Base-by-base conservation (phyloP, 2,797 vertebrate species). In the Darevskia nairensis region DNA sequence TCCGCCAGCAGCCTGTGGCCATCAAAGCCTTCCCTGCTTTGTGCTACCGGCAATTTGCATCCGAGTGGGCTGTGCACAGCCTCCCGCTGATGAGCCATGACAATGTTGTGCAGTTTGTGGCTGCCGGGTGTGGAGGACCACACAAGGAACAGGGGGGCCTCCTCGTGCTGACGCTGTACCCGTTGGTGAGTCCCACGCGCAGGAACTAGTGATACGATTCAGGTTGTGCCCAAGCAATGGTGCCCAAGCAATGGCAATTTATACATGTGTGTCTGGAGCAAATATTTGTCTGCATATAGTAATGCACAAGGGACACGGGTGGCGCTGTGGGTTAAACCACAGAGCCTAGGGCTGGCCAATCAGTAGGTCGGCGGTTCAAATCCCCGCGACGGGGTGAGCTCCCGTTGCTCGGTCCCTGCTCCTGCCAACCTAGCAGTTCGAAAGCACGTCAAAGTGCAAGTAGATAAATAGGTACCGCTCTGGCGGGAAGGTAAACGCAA, bases 81-180 rank as follows among this genome's bases (percentile, higher is more conserved):
- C 95, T 98, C 9, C 97, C 97, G 0, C 94, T 98, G 72, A 97
- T 98, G 95, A 96, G 86, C 64, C 98, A 98, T 44, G 91, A 96
- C 44, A 96, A 97, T 64, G 95, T 98, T 87, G 93, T 96, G 1
- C 93, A 90, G 32, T 98, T 98, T 90, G 93, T 98, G 83, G 96
- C 96, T 1, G 95, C 97, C 25, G 97, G 97, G 68, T 92, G 83
- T 84, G 95, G 95, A 2, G 69, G 86, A 0, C 92, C 94, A 6
- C 91, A 91, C 27, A 66, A 92, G 72, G 93, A 95, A 27, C 71
- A 85, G 0, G 94, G 94, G 29, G 96, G 95, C 74, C 89, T 98
- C 44, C 94, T 98, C 69, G 96, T 98, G 29, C 91, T 98, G 87
- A 96, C 98, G 55, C 95, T 97, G 44, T 97, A 97, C 85, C 94